Percentiles rank a stretch among this genome's conserved stretches.
Evolutionary conservation across 2,888 invertebrate genomes (phyloP).

Genomic region (Temnothorax rugatulus): DNA sequence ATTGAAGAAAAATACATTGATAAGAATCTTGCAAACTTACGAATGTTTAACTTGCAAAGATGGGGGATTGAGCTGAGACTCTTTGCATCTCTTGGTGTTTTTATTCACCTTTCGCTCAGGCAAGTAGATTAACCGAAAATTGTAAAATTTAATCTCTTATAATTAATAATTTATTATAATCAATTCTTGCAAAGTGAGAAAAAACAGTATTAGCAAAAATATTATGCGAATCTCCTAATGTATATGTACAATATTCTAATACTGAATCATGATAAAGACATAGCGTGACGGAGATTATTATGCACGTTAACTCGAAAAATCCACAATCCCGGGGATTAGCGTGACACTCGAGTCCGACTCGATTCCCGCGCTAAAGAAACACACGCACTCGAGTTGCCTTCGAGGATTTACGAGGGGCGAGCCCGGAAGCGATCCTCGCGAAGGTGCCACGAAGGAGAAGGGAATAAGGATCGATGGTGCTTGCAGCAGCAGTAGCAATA

Average conservation of each 20-base stretch:
- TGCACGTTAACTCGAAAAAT: constrained; percentile 4
- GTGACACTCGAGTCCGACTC: constrained; percentile 24
- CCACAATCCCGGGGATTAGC: constrained; percentile 4
- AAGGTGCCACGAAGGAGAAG: constrained; percentile 57
- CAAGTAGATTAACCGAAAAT: neutral
- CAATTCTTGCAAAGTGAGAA: neutral
- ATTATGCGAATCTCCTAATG: neutral
- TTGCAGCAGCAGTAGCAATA: constrained; percentile 57
- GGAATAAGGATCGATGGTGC: constrained; percentile 71
- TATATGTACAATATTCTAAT: neutral
- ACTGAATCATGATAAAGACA: neutral
- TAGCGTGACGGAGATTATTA: constrained; percentile 1
- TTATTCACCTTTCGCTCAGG: neutral
- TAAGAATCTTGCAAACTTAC: neutral
- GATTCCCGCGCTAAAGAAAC: constrained; percentile 27
- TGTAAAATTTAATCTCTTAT: neutral
- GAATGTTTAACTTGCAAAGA: neutral
- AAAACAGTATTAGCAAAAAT: neutral
- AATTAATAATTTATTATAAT: neutral
- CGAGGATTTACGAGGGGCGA: constrained; percentile 37
- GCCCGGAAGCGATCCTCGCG: constrained; percentile 59
- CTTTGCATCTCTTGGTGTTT: neutral
- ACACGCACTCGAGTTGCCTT: constrained; percentile 7
- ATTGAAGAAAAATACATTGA: neutral
- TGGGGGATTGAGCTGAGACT: neutral